Evolutionary conservation across 1,140 invertebrate genomes (phyloP).

Genomic region (Protaetia brevitarsis): DNA sequence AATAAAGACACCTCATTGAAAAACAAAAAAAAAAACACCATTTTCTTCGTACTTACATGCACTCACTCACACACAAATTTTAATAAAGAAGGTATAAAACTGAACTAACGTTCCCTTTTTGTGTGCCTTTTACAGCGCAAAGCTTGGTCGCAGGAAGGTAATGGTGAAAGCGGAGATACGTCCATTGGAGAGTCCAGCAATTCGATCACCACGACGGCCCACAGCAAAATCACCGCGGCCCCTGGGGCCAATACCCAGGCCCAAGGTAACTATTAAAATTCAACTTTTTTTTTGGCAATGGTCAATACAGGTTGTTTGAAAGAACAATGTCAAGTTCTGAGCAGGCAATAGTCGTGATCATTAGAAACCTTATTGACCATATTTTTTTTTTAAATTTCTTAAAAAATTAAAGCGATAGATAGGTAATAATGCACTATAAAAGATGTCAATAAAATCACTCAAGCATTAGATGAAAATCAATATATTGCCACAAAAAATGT

Average conservation of each 20-base stretch:
- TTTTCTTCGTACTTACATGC: background rate
- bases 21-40: background rate
- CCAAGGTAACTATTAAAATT: conserved; percentile 53
- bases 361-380: too few relatives aligned
- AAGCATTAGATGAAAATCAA: too few relatives aligned
- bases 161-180: conserved; percentile 54
- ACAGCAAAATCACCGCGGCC: conserved; percentile 66
- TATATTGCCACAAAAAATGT: too few relatives aligned
- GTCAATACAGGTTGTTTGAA: too few relatives aligned
- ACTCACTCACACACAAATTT: background rate
- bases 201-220: conserved; percentile 70
- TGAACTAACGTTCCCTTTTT: background rate
- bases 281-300: too few relatives aligned
- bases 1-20: background rate
- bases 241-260: conserved; percentile 66
- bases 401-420: too few relatives aligned
- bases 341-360: background rate
- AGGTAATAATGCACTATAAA: too few relatives aligned
- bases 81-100: background rate
- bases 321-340: too few relatives aligned
- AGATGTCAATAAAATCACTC: too few relatives aligned
- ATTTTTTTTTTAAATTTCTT: too few relatives aligned
- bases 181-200: conserved; percentile 40
- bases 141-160: conserved; percentile 61
- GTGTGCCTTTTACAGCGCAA: conserved; percentile 52